phyloP scores from a whole-genome alignment of 2,888 invertebrate species.

The Doris montereyensis region DNA sequence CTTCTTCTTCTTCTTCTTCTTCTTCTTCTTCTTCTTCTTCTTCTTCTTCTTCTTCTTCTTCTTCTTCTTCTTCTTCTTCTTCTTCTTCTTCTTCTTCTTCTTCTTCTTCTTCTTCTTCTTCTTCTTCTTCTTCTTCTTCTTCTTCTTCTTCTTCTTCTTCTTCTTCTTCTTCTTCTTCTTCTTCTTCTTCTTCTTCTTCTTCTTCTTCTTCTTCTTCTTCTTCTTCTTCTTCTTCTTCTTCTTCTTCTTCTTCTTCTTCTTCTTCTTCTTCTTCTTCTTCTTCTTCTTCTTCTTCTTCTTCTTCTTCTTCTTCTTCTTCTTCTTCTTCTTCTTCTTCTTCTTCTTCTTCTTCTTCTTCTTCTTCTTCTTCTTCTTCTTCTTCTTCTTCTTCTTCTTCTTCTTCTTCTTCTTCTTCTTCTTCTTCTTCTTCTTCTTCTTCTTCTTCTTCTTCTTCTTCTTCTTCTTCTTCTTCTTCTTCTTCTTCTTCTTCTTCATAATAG shows the following conservation, averaged over 20 bases:
- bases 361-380: background rate
- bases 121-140: background rate
- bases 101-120: background rate
- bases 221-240: background rate
- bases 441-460: background rate
- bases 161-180: background rate
- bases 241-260: background rate
- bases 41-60: background rate
- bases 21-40: background rate
- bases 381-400: background rate
- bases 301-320: background rate
- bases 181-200: background rate
- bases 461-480: background rate
- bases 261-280: background rate
- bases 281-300: background rate
- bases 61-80: background rate
- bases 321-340: background rate
- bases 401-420: constrained; percentile 1
- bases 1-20: background rate
- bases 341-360: background rate
- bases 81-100: background rate
- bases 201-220: background rate
- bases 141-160: background rate
- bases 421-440: constrained; percentile 7
- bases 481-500: background rate